Conservation (phyloP, 2,113 vertebrate species). For the Thalassoma bifasciatum region DNA sequence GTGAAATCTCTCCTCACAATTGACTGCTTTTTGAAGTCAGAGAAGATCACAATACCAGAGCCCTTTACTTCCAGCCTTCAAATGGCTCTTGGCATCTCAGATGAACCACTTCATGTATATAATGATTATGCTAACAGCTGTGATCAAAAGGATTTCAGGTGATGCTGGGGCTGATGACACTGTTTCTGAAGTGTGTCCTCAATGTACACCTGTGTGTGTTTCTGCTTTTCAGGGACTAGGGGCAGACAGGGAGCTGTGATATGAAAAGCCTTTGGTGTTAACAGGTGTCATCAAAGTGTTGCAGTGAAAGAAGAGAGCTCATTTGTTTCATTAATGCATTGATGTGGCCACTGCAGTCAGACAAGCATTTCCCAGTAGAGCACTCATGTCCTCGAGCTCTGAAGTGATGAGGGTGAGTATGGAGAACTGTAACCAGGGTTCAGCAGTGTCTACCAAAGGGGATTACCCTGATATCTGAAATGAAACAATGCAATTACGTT, state of each 20-base stretch:
- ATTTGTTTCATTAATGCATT: constrained; percentile 13
- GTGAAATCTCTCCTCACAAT: neutral
- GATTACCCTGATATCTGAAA: neutral
- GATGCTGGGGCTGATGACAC: constrained; percentile 5
- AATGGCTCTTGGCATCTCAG: neutral
- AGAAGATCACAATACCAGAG: neutral
- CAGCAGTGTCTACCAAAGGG: neutral
- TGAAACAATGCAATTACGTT: neutral
- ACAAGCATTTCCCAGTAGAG: constrained; percentile 12
- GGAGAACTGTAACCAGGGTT: neutral
- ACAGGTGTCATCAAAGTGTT: constrained; percentile 24
- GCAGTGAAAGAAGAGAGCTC: neutral
- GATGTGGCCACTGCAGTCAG: constrained; percentile 13
- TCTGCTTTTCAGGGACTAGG: neutral
- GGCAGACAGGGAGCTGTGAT: neutral
- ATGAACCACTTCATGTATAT: neutral
- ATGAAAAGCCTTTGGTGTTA: too few species aligned
- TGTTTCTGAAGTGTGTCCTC: constrained; percentile 29
- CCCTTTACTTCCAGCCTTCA: neutral
- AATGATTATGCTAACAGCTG: neutral
- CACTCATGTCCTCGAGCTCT: neutral
- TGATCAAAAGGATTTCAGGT: constrained; percentile 6
- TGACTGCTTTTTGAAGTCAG: neutral
- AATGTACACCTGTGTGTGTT: constrained; percentile 16
- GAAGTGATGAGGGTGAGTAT: neutral